These are phyloP conservation scores for Teleogryllus oceanicus DNA, from an alignment of 2,888 invertebrate species.

Conservation along the genomic window DNA sequence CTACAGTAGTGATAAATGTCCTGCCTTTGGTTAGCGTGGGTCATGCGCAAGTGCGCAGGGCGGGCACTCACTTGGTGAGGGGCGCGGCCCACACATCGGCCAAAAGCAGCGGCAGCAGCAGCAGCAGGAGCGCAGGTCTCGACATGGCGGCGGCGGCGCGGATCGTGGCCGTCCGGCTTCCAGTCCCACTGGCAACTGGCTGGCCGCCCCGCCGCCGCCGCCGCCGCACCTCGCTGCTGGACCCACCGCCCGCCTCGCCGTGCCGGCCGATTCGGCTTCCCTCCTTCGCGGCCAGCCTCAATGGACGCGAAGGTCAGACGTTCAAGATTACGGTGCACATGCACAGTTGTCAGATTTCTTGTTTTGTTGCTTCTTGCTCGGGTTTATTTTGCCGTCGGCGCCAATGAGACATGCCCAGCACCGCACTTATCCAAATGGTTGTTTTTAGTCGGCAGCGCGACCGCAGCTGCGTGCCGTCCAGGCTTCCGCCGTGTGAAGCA, in stretches of 20 bases:
- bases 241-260: not conserved
- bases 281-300: not conserved
- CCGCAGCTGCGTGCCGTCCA: not conserved
- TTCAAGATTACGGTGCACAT: not conserved
- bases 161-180: not conserved
- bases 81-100: not conserved
- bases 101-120: not conserved
- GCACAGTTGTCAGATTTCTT: not conserved
- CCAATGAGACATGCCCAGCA: not conserved
- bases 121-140: not conserved
- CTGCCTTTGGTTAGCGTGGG: too few relatives aligned
- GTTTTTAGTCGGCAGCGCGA: not conserved
- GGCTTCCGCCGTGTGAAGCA: not conserved
- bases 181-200: not conserved
- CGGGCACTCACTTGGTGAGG: not conserved
- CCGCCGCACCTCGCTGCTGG: not conserved
- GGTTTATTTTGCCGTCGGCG: not conserved
- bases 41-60: too few relatives aligned
- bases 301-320: not conserved
- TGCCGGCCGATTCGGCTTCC: not conserved
- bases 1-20: too few relatives aligned
- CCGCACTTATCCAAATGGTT: not conserved
- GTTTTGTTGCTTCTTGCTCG: not conserved
- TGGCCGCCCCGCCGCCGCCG: not conserved
- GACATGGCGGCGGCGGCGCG: slow-evolving; percentile 18